A percentile compares a stretch with the other conserved stretches of the same genome.
phyloP scores from a whole-genome alignment of 2,888 invertebrate genomes.

The Coleophora flavipennella region DNA sequence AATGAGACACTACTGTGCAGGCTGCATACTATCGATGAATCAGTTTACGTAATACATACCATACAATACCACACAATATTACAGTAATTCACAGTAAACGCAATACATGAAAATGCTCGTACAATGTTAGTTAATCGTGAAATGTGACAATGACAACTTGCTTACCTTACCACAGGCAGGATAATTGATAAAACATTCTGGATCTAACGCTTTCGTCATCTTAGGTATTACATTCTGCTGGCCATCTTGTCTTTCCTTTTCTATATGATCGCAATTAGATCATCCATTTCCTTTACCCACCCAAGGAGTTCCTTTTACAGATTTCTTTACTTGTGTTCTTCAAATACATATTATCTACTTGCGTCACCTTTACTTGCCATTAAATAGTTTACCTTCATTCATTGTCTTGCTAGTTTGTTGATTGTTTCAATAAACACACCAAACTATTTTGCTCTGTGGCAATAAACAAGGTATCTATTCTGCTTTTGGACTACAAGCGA shows the following conservation, averaged over 20 bases:
- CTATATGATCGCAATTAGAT: not conserved
- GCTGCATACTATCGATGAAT: not conserved
- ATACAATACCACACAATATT: not conserved
- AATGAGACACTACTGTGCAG: constrained; percentile 18
- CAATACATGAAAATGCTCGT: not conserved
- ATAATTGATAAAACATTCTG: no score
- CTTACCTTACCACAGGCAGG: no score
- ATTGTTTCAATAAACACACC: constrained; percentile 1
- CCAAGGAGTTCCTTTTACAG: no score
- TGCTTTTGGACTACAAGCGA: not conserved
- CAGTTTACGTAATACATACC: not conserved
- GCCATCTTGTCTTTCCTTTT: not conserved
- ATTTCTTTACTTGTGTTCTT: no score
- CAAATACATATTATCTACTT: not conserved
- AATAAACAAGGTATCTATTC: constrained; percentile 5
- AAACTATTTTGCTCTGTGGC: not conserved
- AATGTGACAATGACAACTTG: no score
- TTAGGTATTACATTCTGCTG: not conserved
- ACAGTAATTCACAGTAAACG: not conserved
- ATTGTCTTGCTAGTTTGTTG: not conserved
- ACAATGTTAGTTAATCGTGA: no score
- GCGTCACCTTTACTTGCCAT: not conserved
- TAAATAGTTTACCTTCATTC: not conserved
- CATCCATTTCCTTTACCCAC: not conserved
- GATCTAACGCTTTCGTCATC: no score